These are phyloP conservation scores for Phengaris alcon DNA, from an alignment of 2,888 invertebrate species.

Conservation along the genomic window DNA sequence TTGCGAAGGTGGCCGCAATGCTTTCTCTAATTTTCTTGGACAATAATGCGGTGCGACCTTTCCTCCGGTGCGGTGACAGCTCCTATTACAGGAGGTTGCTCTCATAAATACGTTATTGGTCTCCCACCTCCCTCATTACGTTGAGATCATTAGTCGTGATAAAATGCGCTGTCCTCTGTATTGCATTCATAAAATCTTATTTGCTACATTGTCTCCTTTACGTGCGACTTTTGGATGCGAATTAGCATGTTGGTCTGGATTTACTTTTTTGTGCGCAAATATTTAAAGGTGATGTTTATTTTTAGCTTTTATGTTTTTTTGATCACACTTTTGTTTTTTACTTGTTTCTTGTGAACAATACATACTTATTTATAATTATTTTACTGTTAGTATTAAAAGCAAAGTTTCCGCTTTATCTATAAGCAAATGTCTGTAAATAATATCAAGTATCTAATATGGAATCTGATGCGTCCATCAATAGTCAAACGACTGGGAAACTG, in stretches of 20 bases:
- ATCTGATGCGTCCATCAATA: slow-evolving; percentile 21
- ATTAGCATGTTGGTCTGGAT: slow-evolving; percentile 19
- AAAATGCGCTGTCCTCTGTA: slow-evolving; percentile 55
- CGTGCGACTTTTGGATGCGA: slow-evolving; percentile 23
- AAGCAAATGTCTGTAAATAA: background rate
- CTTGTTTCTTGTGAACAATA: background rate
- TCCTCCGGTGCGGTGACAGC: slow-evolving; percentile 57
- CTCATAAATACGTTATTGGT: slow-evolving; percentile 77
- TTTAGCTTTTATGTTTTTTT: slow-evolving; percentile 12
- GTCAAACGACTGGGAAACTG: slow-evolving; percentile 24
- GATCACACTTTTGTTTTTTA: background rate
- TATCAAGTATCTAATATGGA: background rate
- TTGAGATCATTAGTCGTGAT: slow-evolving; percentile 71
- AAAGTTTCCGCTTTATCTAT: background rate
- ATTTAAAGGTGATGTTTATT: slow-evolving; percentile 9
- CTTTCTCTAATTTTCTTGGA: slow-evolving; percentile 49
- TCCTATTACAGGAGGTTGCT: slow-evolving; percentile 67
- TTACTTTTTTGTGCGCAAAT: background rate
- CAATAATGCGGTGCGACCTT: slow-evolving; percentile 54
- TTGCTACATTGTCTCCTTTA: slow-evolving; percentile 14
- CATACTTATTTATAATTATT: background rate
- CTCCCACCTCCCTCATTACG: slow-evolving; percentile 67
- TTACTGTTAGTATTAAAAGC: background rate
- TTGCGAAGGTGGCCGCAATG: slow-evolving; percentile 36
- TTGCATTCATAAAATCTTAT: slow-evolving; percentile 30